These are phyloP conservation scores for Nycteola revayana DNA, from an alignment of 2,888 invertebrate genomes.

Conservation along the genomic window DNA sequence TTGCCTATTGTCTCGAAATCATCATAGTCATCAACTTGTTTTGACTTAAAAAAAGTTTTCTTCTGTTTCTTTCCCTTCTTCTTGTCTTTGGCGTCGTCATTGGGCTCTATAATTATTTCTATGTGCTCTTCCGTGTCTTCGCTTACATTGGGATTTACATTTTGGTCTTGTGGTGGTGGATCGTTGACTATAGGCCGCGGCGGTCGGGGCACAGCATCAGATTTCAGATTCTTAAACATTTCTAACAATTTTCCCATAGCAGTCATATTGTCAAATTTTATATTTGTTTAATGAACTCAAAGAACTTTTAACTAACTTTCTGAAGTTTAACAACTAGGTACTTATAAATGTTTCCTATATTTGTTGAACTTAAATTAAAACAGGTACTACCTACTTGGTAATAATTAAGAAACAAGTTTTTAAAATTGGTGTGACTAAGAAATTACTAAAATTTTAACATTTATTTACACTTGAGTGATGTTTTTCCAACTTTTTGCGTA, in stretches of 20 bases:
- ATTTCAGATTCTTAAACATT: conserved; percentile 68
- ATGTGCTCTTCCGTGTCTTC: conserved; percentile 30
- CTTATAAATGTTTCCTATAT: too few relatives aligned
- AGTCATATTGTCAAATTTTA: conserved; percentile 32
- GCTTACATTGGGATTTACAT: too few relatives aligned
- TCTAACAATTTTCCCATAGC: conserved; percentile 51
- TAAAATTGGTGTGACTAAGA: too few relatives aligned
- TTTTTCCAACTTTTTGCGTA: too few relatives aligned
- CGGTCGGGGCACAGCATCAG: conserved; percentile 76
- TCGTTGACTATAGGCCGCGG: conserved; percentile 52
- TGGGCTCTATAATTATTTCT: conserved; percentile 48
- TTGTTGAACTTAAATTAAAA: too few relatives aligned
- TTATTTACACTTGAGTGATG: too few relatives aligned
- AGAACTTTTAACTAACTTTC: conserved; percentile 2
- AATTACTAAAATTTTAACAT: too few relatives aligned
- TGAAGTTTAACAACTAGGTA: too few relatives aligned
- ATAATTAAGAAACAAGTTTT: too few relatives aligned
- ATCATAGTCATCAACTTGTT: conserved; percentile 29
- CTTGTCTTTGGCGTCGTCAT: conserved; percentile 39
- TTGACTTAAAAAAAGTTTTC: conserved; percentile 39
- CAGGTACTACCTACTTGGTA: too few relatives aligned
- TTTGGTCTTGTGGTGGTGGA: neutral
- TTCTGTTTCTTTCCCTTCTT: conserved; percentile 21
- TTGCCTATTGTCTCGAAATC: conserved; percentile 29
- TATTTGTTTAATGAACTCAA: conserved; percentile 8